Evolutionary conservation across 2,113 vertebrate genomes (phyloP).

Genomic region (Hirundichthys speculiger): DNA sequence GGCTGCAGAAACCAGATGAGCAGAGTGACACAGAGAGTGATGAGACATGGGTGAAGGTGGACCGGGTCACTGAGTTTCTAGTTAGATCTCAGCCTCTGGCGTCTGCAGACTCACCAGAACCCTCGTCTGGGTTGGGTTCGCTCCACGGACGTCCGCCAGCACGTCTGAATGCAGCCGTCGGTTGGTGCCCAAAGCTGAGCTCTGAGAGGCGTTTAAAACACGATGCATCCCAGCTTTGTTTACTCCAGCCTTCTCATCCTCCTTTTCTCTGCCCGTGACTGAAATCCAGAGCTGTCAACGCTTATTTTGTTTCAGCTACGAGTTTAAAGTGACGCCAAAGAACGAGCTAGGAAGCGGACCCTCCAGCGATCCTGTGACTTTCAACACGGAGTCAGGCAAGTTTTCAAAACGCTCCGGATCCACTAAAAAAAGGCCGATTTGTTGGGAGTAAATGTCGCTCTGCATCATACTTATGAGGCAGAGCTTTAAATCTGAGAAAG

Average conservation of each 20-base stretch:
- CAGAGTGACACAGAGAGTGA: neutral
- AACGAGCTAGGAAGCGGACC: conserved; percentile 93
- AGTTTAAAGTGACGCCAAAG: conserved; percentile 92
- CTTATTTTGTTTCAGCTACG: conserved; percentile 83
- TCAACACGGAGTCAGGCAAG: conserved; percentile 96
- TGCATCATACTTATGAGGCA: too few species aligned
- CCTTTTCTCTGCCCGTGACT: neutral
- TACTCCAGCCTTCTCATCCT: neutral
- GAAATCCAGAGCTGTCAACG: conserved; percentile 6
- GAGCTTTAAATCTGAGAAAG: too few species aligned
- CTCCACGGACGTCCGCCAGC: conserved; percentile 42
- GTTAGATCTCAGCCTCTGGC: conserved; percentile 56
- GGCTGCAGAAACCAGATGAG: too few species aligned
- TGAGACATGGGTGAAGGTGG: conserved; percentile 41
- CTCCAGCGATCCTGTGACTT: conserved; percentile 86
- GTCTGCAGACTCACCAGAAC: conserved; percentile 51
- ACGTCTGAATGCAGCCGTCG: conserved; percentile 70
- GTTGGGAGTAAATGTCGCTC: neutral
- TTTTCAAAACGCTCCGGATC: conserved; percentile 1
- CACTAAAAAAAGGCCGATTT: neutral
- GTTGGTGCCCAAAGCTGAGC: too few species aligned
- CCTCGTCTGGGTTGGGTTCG: conserved; percentile 51
- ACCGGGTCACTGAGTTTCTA: conserved; percentile 48
- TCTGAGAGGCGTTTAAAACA: conserved; percentile 38
- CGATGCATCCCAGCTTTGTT: conserved; percentile 2